These are phyloP conservation scores for Drepana falcataria DNA, from an alignment of 2,888 invertebrate species.

Conservation along the genomic window DNA sequence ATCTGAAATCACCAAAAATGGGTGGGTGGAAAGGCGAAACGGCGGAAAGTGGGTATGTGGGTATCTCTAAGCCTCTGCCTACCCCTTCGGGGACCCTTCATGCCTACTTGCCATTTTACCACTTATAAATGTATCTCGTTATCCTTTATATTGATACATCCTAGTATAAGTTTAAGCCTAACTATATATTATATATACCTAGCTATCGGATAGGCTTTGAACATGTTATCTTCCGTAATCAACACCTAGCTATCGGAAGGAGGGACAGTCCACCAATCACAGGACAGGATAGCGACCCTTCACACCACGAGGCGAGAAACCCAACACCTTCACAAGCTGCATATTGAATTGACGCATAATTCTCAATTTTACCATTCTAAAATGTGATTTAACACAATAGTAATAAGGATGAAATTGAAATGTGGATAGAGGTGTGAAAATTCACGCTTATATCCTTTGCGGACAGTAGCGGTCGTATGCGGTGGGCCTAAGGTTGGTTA, in stretches of 20 bases:
- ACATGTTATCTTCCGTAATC: conserved; percentile 39
- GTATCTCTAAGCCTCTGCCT: too few relatives aligned
- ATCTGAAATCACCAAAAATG: too few relatives aligned
- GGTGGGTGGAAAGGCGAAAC: too few relatives aligned
- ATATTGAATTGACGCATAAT: conserved; percentile 33
- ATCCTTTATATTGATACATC: too few relatives aligned
- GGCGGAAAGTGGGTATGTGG: too few relatives aligned
- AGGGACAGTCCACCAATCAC: conserved; percentile 54
- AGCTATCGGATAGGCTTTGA: background rate
- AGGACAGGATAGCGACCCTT: conserved; percentile 54
- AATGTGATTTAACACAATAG: background rate
- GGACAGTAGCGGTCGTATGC: conserved; percentile 26
- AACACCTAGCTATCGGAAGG: conserved; percentile 38
- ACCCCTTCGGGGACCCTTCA: too few relatives aligned
- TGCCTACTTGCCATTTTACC: too few relatives aligned
- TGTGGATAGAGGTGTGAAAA: conserved; percentile 63
- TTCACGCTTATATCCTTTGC: conserved; percentile 63
- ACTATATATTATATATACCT: too few relatives aligned
- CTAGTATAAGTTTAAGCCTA: too few relatives aligned
- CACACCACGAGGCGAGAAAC: conserved; percentile 74
- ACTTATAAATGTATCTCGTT: too few relatives aligned
- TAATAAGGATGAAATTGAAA: conserved; percentile 22
- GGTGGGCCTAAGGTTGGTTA: conserved; percentile 20
- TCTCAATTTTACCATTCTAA: conserved; percentile 9
- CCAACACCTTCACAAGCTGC: conserved; percentile 53